phyloP scores from a whole-genome alignment of 2,888 invertebrate genomes.

The Caenorhabditis becei region DNA sequence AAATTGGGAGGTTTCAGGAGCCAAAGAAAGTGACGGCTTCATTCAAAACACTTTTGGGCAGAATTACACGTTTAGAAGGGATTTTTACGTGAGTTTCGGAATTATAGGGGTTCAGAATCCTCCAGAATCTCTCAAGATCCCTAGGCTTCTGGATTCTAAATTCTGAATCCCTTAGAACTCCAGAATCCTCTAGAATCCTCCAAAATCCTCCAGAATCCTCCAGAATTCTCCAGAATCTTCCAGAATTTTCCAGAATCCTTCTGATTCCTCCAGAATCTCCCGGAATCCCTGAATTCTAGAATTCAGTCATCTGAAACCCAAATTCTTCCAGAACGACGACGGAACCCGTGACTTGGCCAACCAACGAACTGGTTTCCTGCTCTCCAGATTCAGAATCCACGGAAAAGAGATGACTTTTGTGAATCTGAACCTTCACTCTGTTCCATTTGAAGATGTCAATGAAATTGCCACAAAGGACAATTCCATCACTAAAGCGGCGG shows the following conservation, averaged over 20 bases:
- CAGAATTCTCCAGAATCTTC: no score
- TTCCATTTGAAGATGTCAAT: slow-evolving; percentile 73
- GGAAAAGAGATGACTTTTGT: slow-evolving; percentile 73
- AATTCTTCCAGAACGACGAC: slow-evolving; percentile 66
- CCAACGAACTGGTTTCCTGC: slow-evolving; percentile 72
- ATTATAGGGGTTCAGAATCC: neutral
- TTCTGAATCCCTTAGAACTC: no score
- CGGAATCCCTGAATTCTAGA: no score
- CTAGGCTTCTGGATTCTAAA: no score
- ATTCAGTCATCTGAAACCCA: no score
- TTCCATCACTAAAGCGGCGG: slow-evolving; percentile 69
- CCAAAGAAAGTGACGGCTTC: slow-evolving; percentile 70
- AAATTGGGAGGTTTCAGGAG: slow-evolving; percentile 33
- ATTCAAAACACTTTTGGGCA: slow-evolving; percentile 72
- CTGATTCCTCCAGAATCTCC: no score
- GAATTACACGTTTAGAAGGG: slow-evolving; percentile 63
- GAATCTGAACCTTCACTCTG: slow-evolving; percentile 72
- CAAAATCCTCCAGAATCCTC: no score
- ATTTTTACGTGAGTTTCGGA: slow-evolving; percentile 68
- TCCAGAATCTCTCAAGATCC: neutral
- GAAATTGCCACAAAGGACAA: slow-evolving; percentile 62
- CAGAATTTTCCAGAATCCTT: no score
- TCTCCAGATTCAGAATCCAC: slow-evolving; percentile 71
- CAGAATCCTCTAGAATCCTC: no score
- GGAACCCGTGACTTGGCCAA: slow-evolving; percentile 69